Conservation (phyloP, 1,140 invertebrate species). For the Cyclargus thomasi region DNA sequence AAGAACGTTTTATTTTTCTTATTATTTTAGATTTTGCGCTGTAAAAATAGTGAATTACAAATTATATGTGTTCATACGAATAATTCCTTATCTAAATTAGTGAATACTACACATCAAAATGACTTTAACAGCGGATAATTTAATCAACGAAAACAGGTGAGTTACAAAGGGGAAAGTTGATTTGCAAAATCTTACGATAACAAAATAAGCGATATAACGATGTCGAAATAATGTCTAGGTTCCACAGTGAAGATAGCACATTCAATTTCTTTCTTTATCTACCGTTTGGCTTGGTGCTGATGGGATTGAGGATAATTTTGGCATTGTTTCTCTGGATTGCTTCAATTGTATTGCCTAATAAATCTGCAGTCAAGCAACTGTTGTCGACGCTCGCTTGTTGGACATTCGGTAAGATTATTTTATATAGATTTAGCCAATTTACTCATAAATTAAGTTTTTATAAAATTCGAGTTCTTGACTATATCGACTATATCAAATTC, state of each 20-base stretch:
- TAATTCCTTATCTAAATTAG: background rate
- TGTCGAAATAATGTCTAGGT: constrained; percentile 55
- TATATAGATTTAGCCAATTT: background rate
- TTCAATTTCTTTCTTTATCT: constrained; percentile 70
- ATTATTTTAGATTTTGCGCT: background rate
- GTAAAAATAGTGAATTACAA: background rate
- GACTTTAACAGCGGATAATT: constrained; percentile 57
- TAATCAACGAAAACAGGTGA: constrained; percentile 61
- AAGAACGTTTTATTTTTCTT: background rate
- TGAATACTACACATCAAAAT: constrained; percentile 29
- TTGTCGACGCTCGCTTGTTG: constrained; percentile 75
- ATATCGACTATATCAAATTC: too few species aligned
- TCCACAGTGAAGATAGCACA: constrained; percentile 69
- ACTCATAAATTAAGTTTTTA: background rate
- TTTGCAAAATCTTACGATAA: background rate
- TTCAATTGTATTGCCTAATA: constrained; percentile 73
- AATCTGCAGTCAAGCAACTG: constrained; percentile 69
- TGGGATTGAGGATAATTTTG: constrained; percentile 64
- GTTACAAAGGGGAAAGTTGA: background rate
- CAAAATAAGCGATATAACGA: background rate
- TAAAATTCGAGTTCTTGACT: too few species aligned
- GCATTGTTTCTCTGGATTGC: constrained; percentile 72
- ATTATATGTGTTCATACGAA: background rate
- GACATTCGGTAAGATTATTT: constrained; percentile 60
- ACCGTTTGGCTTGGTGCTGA: constrained; percentile 73